Evolutionary conservation across 1,140 invertebrate species (phyloP), one percentile per base, ranked within the genome.

Genomic region (Colletes latitarsis): DNA sequence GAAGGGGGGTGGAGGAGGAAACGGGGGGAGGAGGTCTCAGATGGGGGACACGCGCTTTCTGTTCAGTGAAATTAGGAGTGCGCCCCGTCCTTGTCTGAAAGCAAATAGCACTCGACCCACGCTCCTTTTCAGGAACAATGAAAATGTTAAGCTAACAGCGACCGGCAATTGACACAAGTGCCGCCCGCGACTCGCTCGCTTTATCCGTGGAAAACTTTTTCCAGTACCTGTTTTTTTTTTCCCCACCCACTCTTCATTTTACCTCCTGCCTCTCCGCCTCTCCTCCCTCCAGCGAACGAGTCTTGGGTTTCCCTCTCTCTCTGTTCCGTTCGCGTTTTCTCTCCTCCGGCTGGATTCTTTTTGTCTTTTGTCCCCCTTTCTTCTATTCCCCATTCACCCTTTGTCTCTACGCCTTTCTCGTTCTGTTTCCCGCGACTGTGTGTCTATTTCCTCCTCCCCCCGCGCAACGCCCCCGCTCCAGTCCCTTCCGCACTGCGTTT

Each of bases 121-220:
- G 85, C 76, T 88, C 85, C 82, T 88, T 87, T 88, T 87, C 82
- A 82, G 76, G 82, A 88, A 88, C 85, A 87, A 88, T 88, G 58
- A 73, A 87, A 87, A 88, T 83, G 86, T 88, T 88, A 87, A 88
- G 85, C 86, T 87, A 88, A 88, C 86, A 88, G 86, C 78, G 80
- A 86, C 84, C 77, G 86, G 82, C 86, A 88, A 88, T 88, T 88
- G 86, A 88, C 86, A 88, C 86, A 88, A 88, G 86, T 88, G 86
- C 85, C 82, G 79, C 82, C 85, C 82, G 79, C 85, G 86, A 88
- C 86, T 88, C 86, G 85, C 80, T 84, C 85, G 82, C 86, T 88
- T 88, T 88, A 88, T 77, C 69, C 85, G 75, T 73, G 85, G 73
- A 84, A 87, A 88, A 87, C 85, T 87, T 81, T 78, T 86, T 87